Base-by-base conservation (phyloP, 1,140 invertebrate genomes). In the Aphaenogaster ashmeadi region DNA sequence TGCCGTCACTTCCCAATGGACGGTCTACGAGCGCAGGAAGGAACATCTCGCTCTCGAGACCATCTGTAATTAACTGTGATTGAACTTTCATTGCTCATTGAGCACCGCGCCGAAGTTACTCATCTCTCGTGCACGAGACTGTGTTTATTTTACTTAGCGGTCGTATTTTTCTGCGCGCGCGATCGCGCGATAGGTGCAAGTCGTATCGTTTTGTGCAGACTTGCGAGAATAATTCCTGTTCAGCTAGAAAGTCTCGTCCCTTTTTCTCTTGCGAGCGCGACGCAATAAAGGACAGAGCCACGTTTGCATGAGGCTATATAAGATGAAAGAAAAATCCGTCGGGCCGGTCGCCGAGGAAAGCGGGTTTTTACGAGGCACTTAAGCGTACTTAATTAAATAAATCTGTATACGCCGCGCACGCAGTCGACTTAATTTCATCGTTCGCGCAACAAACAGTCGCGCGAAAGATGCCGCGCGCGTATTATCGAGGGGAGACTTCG, bases 381-480 rank as follows among this genome's bases (percentile, higher is more conserved):
- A 88, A 87, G 21, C 44, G 13, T 52, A 83, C 77, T 75, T 88
- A 88, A 88, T 88, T 88, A 88, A 88, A 88, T 87, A 88, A 88
- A 87, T 67, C 44, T 33, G 36, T 86, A 33, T 50, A 38, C 5
- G 6, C 41, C 50, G 64, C 52, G 80, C 69, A 56, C 18, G 0
- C 27, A 18, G n/a, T 11, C 54, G 27, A 47, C 50, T 83, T 83
- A 27, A 83, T 83, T 72, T 72, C 47, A 38, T 56, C 64, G n/a
- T 75, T 75, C 18, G 56, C 58, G 81, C 33, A 74, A 84, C 54
- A 54, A 75, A 62, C 44, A 50, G 36, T 85, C 44, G 8, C 13
- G 38, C 75, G 85, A 86, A 67, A 60, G 64, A 3, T 58, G 50
- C 74, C 44, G 50, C 74, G 21, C 66, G 75, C 74, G 52, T 66